A percentile compares a stretch with the other conserved stretches of the same genome.
Conservation (phyloP, 2,113 vertebrate species). For the Neoarius graeffei region DNA sequence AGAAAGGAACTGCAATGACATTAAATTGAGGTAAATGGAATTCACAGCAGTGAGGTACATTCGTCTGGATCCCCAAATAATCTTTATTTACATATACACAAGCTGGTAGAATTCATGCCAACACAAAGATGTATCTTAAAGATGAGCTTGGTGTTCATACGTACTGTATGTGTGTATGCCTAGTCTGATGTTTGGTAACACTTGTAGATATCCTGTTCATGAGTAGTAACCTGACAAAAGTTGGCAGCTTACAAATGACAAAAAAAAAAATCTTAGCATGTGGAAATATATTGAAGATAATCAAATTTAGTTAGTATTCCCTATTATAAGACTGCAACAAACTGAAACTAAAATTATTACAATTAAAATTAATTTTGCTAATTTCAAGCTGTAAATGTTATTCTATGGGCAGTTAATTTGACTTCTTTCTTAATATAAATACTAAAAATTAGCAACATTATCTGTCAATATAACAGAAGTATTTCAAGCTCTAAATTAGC, state of each 20-base stretch:
- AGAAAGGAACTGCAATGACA: conserved; percentile 8
- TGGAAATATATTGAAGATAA: background rate
- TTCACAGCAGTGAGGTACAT: conserved; percentile 16
- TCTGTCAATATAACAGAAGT: no score
- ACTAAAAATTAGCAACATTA: no score
- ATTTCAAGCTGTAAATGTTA: no score
- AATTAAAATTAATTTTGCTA: no score
- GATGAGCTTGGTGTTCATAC: conserved; percentile 43
- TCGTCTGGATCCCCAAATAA: conserved; percentile 48
- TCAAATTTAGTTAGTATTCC: no score
- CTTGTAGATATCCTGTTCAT: no score
- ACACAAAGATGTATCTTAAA: conserved; percentile 59
- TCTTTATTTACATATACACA: conserved; percentile 62
- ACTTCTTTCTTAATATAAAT: no score
- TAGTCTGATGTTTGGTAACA: background rate
- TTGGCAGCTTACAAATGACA: background rate
- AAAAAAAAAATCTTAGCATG: background rate
- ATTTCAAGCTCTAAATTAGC: no score
- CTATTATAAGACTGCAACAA: no score
- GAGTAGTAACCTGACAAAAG: background rate
- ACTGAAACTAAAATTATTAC: no score
- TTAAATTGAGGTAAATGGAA: conserved; percentile 21
- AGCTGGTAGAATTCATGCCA: conserved; percentile 31
- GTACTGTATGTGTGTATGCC: background rate
- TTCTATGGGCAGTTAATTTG: no score